Evolutionary conservation across 2,797 vertebrate genomes (phyloP), one percentile per base, ranked within the genome.

Genomic region (Sitta carolinensis): DNA sequence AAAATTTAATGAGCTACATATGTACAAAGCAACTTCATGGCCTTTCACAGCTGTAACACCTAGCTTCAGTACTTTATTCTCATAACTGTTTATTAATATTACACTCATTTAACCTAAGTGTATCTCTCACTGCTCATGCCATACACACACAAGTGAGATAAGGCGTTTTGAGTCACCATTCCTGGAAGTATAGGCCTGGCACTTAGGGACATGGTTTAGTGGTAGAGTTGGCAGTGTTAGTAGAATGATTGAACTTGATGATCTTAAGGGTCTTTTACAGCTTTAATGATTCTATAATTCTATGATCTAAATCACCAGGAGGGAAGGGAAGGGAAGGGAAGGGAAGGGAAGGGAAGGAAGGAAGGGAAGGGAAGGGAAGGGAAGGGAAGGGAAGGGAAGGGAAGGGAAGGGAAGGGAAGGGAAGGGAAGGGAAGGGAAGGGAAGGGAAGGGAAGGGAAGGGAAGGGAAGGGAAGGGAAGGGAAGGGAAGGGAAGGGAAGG

Each of bases 151-250:
- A 51, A 54, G 27, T 45, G 19, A 77, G 45, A n/a, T 48, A 14
- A 76, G 9, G 32, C 34, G 4, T 23, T 62, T 64, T 87, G 34
- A 50, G 40, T 23, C 29, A 67, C 29, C 22, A 47, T 61, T 11
- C 59, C 13, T 48, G 23, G n/a, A 83, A 43, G 23, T 54, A 16
- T 10, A 52, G 34, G 36, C 0, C 0, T 34, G 25, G 36, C 1
- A 0, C 27, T 61, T 48, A 20, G 5, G 16, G 27, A 36, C 21
- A 30, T 6, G 8, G 15, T 30, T 81, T 84, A 15, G 45, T n/a
- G 23, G 11, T 42, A 13, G 34, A 45, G 5, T 23, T 58, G 59
- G 16, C 19, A 72, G 19, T 18, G 11, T 23, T 79, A 9, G 7
- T 6, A 17, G 62, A 57, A 83, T 16, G 3, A 20, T 7, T 52